Conservation (phyloP, 2,888 invertebrate genomes). For the Baronia brevicornis region DNA sequence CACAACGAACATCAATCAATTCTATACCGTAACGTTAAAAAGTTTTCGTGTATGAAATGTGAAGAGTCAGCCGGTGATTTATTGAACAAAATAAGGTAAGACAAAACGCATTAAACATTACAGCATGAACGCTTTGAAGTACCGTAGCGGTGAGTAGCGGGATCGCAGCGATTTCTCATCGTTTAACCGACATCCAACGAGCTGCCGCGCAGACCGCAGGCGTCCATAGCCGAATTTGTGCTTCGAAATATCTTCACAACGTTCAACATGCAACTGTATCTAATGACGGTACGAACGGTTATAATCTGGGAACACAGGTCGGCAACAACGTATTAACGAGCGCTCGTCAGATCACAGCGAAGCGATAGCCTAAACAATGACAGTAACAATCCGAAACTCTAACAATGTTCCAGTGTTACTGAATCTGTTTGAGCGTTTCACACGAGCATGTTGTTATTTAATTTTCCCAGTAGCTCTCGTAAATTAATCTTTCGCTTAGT, state of each 20-base stretch:
- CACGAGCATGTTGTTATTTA: slow-evolving; percentile 39
- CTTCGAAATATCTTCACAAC: slow-evolving; percentile 58
- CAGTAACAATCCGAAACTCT: slow-evolving; percentile 51
- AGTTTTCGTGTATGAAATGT: too few relatives aligned
- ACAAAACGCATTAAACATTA: slow-evolving; percentile 64
- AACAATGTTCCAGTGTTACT: slow-evolving; percentile 42
- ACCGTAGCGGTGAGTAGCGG: slow-evolving; percentile 69
- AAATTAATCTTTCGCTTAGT: slow-evolving; percentile 38
- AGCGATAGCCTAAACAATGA: slow-evolving; percentile 67
- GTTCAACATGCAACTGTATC: slow-evolving; percentile 64
- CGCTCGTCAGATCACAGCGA: slow-evolving; percentile 54
- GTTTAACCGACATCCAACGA: slow-evolving; percentile 23
- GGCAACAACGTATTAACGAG: slow-evolving; percentile 49
- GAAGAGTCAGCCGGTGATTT: slow-evolving; percentile 48
- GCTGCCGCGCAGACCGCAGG: slow-evolving; percentile 19
- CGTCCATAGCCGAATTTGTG: slow-evolving; percentile 59
- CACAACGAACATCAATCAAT: too few relatives aligned
- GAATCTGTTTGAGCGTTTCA: slow-evolving; percentile 26
- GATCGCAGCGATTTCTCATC: slow-evolving; percentile 61
- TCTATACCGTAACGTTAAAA: too few relatives aligned
- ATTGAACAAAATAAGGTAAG: slow-evolving; percentile 55
- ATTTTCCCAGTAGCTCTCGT: slow-evolving; percentile 45
- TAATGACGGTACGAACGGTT: slow-evolving; percentile 60
- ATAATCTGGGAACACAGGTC: slow-evolving; percentile 62
- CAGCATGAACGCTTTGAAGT: slow-evolving; percentile 57